These are phyloP conservation scores for Galleria mellonella DNA, from an alignment of 1,140 invertebrate species.

Conservation along the genomic window DNA sequence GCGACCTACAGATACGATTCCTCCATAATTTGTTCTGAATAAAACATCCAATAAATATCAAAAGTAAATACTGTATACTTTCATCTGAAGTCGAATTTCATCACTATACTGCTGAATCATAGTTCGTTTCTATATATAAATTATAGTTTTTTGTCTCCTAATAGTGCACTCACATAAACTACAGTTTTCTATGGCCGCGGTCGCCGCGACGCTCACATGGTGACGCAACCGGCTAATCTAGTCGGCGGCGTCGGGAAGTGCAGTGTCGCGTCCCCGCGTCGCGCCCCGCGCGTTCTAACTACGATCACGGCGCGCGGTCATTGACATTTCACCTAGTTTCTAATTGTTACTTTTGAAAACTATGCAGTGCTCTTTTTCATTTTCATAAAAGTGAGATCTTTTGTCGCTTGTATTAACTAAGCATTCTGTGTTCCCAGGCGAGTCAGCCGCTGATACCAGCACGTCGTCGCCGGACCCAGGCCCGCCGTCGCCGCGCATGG, in stretches of 20 bases:
- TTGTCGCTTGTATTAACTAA: slow-evolving; percentile 28
- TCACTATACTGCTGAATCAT: slow-evolving; percentile 6
- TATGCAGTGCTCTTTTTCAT: slow-evolving; percentile 50
- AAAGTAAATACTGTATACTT: neutral
- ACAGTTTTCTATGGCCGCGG: slow-evolving; percentile 41
- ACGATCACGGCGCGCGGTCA: slow-evolving; percentile 61
- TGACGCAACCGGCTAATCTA: slow-evolving; percentile 72
- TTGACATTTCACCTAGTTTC: slow-evolving; percentile 73
- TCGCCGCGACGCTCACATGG: slow-evolving; percentile 41
- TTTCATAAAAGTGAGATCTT: slow-evolving; percentile 19
- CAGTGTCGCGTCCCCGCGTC: slow-evolving; percentile 69
- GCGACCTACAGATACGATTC: slow-evolving; percentile 22
- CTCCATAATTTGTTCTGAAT: too few species aligned
- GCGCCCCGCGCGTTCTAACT: slow-evolving; percentile 56
- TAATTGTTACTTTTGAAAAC: slow-evolving; percentile 62
- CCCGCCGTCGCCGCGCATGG: slow-evolving; percentile 84
- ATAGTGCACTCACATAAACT: too few species aligned
- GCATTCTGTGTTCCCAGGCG: slow-evolving; percentile 76
- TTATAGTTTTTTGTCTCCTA: too few species aligned
- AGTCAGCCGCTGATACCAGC: slow-evolving; percentile 92
- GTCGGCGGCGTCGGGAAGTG: slow-evolving; percentile 71
- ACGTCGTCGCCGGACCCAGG: slow-evolving; percentile 89
- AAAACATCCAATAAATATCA: too few species aligned
- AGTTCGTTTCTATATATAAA: slow-evolving; percentile 16
- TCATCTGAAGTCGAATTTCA: slow-evolving; percentile 5